A percentile compares a stretch with the other conserved stretches of the same genome.
Conservation (phyloP, 1,140 invertebrate genomes). For the Ceratina australensis region DNA sequence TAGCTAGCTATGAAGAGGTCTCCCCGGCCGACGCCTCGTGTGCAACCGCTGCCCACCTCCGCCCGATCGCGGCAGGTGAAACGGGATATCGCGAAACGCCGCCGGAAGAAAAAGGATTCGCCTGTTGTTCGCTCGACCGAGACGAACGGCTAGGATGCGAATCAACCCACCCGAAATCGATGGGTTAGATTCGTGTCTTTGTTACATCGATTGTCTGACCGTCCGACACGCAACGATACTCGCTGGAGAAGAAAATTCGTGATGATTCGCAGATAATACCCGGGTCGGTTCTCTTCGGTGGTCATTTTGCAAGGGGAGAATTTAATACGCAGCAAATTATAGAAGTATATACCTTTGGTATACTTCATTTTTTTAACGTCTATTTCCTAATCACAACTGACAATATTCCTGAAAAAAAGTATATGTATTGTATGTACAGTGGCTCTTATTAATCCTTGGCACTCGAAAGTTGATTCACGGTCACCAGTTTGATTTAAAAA, state of each 20-base stretch:
- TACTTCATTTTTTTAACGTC: too few species aligned
- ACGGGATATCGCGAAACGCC: conserved; percentile 69
- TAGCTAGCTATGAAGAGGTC: conserved; percentile 65
- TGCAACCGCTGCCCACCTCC: conserved; percentile 61
- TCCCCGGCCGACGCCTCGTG: conserved; percentile 65
- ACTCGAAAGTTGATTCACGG: too few species aligned
- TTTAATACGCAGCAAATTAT: neutral
- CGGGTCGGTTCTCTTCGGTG: neutral
- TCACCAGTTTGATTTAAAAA: too few species aligned
- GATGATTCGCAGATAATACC: neutral
- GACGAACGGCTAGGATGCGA: conserved; percentile 35
- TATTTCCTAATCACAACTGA: too few species aligned
- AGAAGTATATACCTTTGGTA: too few species aligned
- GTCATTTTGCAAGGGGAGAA: neutral
- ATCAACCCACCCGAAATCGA: conserved; percentile 40
- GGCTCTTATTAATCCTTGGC: too few species aligned
- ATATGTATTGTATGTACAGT: too few species aligned
- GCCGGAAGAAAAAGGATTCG: conserved; percentile 73
- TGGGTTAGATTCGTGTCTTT: conserved; percentile 32
- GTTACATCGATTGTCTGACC: neutral
- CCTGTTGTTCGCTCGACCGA: conserved; percentile 54
- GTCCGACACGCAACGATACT: neutral
- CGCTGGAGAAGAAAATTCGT: neutral
- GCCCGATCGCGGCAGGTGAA: conserved; percentile 76
- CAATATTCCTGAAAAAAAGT: too few species aligned